Evolutionary conservation across 2,888 invertebrate genomes (phyloP).

Genomic region (Mesorhabditis belari): DNA sequence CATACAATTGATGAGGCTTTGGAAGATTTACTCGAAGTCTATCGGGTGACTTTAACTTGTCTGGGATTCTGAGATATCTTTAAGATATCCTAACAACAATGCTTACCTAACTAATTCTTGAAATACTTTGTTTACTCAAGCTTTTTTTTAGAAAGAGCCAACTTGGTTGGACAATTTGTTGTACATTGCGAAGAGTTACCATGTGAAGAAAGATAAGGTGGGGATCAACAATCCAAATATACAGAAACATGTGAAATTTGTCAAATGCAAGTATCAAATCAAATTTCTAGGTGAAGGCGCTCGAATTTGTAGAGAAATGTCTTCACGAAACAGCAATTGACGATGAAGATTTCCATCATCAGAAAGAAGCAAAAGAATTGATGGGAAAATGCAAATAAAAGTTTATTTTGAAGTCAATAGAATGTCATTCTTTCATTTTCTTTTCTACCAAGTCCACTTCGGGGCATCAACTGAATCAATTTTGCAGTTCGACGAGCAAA

Average conservation of each 20-base stretch:
- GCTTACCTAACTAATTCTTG: no score
- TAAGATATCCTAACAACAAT: no score
- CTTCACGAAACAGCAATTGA: background rate
- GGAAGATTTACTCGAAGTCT: background rate
- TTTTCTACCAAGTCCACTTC: background rate
- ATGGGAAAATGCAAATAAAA: background rate
- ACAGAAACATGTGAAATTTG: no score
- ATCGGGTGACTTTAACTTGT: no score
- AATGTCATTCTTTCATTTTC: background rate
- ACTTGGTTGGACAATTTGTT: background rate
- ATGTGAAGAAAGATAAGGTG: background rate
- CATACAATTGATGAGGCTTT: background rate
- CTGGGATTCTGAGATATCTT: no score
- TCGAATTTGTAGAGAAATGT: background rate
- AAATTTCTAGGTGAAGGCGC: background rate
- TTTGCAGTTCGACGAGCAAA: background rate
- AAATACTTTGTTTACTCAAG: background rate
- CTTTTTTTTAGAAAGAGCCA: background rate
- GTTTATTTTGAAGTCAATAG: no score
- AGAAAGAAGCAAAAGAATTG: background rate
- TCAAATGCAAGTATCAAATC: no score
- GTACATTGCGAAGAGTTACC: background rate
- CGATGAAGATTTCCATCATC: background rate
- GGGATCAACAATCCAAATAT: no score
- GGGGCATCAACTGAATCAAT: background rate